Base-by-base conservation (phyloP, 37 sponge, comb jelly and placozoan genomes). In the Aphrocallistes beatrix region DNA sequence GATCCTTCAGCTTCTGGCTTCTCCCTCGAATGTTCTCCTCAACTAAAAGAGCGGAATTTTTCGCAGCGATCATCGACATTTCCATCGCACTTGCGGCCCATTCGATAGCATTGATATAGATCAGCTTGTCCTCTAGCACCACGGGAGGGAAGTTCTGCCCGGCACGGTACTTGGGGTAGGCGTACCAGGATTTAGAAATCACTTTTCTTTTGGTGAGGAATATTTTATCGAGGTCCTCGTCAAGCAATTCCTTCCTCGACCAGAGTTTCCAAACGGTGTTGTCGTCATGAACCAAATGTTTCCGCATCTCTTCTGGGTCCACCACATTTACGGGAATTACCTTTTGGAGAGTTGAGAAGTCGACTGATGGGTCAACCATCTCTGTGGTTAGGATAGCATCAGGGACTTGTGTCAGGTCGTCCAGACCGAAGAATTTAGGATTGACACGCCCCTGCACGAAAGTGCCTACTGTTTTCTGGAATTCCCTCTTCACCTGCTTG, bases 51-150 rank as follows among this genome's bases (percentile, higher is more conserved):
- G 90, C 86, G 1, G 47, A 88, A 51, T 95, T 95, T 88, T 89
- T 93, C 19, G 91, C 93, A 47, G 92, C 91, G 69, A 95, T 91
- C 23, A 85, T 88, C 81, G 88, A 87, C 96, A 95, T 95, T 81
- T 95, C 96, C 96, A 95, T 95, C 0, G 93, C 96, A 87, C 96
- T 95, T 38, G 96, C 93, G 39, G 91, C 93, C 85, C 90, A 88
- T 85, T 95, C 96, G 37, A 95, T 91, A 32, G 87, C 83, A 38
- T 93, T 95, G 75, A 93, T 37, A 39, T 95, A 95, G 37, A 91
- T 88, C 85, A 95, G 39, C 42, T 89, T 91, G 37, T 91, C 89
- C 37, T 95, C 93, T 3, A 95, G 83, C 0, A 91, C 50, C 88
- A 95, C 91, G 3, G 92, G 82, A 0, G 91, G 84, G 47, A 86